Percentiles rank a stretch among this genome's conserved stretches.
These are phyloP conservation scores for Argyrosomus japonicus DNA, from an alignment of 2,113 vertebrate species.

Conservation along the genomic window DNA sequence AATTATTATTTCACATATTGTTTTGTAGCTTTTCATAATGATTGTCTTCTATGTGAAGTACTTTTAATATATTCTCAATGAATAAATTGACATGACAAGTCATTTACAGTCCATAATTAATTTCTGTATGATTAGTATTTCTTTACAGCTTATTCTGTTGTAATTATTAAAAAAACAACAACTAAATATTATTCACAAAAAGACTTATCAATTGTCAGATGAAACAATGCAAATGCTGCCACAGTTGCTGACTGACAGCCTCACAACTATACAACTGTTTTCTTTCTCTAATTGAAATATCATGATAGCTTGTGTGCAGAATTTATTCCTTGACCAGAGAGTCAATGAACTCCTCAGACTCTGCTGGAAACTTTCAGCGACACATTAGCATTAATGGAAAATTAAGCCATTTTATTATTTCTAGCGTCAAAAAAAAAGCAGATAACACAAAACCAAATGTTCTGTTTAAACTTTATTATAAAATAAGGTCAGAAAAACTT, in stretches of 20 bases:
- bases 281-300: conserved; percentile 52
- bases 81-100: conserved; percentile 12
- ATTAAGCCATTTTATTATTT: neutral
- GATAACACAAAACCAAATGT: neutral
- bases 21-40: neutral
- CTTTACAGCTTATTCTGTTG: conserved; percentile 15
- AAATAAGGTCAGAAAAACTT: conserved; percentile 6
- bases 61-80: neutral
- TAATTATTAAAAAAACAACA: conserved; percentile 33
- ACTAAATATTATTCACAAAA: conserved; percentile 15
- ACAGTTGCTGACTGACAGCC: conserved; percentile 43
- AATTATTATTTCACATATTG: neutral
- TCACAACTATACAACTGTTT: conserved; percentile 16
- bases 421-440: neutral
- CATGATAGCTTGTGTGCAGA: conserved; percentile 8
- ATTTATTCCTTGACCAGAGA: conserved; percentile 29
- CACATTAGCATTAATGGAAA: conserved; percentile 2
- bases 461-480: neutral
- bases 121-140: conserved; percentile 21
- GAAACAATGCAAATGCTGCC: conserved; percentile 12
- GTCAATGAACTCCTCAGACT: conserved; percentile 22
- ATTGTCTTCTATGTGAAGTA: neutral
- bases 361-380: conserved; percentile 1
- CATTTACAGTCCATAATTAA: neutral
- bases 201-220: conserved; percentile 20